phyloP scores from a whole-genome alignment of 2,113 vertebrate species.

The Hypocryptadius cinnamomeus region DNA sequence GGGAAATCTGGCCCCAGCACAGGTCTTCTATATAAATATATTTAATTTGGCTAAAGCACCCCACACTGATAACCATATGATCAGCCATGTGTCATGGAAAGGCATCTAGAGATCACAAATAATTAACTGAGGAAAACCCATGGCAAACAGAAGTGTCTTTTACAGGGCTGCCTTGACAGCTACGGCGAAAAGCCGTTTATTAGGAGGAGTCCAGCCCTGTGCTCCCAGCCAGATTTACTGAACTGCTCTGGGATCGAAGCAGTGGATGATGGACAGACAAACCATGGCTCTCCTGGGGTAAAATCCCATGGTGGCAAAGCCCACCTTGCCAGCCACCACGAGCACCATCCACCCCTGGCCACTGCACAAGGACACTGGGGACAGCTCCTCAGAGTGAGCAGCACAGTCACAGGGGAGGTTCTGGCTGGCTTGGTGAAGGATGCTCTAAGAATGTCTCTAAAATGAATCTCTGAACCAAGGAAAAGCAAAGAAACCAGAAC shows the following conservation, averaged over 20 bases:
- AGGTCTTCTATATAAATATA: constrained; percentile 4
- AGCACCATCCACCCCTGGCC: not conserved
- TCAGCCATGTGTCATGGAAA: constrained; percentile 40
- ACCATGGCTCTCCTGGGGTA: not conserved
- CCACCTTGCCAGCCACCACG: not conserved
- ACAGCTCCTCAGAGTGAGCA: not conserved
- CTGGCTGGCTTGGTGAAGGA: accelerated
- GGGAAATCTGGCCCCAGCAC: not conserved
- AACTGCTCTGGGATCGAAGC: not conserved
- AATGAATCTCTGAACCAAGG: not conserved
- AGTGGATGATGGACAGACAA: not conserved
- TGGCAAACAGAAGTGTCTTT: constrained; percentile 53
- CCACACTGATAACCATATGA: not conserved
- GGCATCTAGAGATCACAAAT: constrained; percentile 55
- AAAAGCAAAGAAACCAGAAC: not conserved
- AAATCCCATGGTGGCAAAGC: accelerated
- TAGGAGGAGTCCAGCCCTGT: not conserved
- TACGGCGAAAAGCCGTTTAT: not conserved
- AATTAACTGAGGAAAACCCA: constrained; percentile 58
- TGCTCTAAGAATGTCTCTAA: not conserved
- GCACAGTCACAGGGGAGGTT: accelerated
- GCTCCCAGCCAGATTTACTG: not conserved
- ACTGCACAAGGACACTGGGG: not conserved
- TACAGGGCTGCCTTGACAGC: not conserved
- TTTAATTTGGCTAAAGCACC: constrained; percentile 21